Percentiles rank a stretch among this genome's conserved stretches.
These are phyloP conservation scores for Neomorphus geoffroyi DNA, from an alignment of 2,797 vertebrate genomes.

Conservation along the genomic window DNA sequence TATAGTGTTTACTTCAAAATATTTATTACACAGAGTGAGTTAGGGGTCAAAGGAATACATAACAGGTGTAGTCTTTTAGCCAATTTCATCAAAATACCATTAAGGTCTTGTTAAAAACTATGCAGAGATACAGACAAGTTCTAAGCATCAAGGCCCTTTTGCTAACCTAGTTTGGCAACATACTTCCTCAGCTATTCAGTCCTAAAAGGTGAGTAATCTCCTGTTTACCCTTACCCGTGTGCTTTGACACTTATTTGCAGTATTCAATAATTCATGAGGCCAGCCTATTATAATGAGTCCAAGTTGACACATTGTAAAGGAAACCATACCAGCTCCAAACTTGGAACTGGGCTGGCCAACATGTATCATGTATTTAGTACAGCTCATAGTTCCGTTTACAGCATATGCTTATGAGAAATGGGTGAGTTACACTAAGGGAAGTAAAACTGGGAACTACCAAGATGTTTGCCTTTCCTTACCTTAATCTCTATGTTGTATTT, in stretches of 20 bases:
- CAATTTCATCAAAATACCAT: neutral
- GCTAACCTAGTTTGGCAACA: neutral
- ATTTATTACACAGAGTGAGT: neutral
- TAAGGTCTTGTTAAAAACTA: neutral
- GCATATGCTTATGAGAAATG: neutral
- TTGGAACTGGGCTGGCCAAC: neutral
- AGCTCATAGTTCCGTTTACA: neutral
- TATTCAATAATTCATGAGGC: neutral
- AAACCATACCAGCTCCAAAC: neutral
- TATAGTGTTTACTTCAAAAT: neutral
- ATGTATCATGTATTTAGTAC: neutral
- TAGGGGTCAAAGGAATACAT: neutral
- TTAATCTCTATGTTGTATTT: neutral
- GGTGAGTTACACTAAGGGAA: neutral
- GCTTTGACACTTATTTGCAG: neutral
- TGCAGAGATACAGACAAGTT: neutral
- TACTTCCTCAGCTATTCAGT: neutral
- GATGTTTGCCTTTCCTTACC: neutral
- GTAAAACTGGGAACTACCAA: neutral
- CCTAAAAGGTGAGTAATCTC: constrained; percentile 22
- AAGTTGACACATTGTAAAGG: neutral
- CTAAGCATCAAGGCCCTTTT: neutral
- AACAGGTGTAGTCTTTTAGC: neutral
- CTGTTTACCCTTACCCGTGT: neutral
- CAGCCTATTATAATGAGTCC: neutral